Conservation (phyloP, 2,797 vertebrate genomes). For the Oreochromis grahami region DNA sequence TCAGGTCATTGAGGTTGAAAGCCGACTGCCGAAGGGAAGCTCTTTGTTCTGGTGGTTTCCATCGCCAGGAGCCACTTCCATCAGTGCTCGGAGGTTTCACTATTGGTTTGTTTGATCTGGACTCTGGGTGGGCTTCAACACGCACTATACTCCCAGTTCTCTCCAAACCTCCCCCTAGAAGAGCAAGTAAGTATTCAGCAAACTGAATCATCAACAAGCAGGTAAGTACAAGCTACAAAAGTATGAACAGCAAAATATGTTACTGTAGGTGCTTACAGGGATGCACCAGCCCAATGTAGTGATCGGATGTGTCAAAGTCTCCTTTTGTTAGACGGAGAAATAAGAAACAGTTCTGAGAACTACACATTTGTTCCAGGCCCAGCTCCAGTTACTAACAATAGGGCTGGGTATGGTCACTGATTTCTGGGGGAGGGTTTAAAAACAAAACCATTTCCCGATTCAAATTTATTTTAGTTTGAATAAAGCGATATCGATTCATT, state of each 20-base stretch:
- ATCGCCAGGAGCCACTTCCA: conserved; percentile 92
- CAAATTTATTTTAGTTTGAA: background rate
- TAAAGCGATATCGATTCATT: background rate
- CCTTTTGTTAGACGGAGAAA: background rate
- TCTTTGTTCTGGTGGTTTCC: conserved; percentile 87
- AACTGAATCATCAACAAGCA: background rate
- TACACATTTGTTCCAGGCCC: background rate
- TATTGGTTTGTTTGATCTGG: conserved; percentile 78
- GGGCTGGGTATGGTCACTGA: background rate
- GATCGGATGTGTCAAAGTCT: background rate
- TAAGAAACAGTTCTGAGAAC: background rate
- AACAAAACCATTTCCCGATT: background rate
- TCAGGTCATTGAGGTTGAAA: conserved; percentile 88
- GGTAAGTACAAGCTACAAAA: background rate
- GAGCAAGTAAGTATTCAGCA: background rate
- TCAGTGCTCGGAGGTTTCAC: conserved; percentile 89
- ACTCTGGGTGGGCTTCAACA: conserved; percentile 91
- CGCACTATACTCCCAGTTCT: conserved; percentile 81
- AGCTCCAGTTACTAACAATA: background rate
- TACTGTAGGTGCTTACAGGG: background rate
- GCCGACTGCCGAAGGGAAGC: conserved; percentile 83
- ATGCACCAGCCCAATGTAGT: background rate
- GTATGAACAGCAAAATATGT: background rate
- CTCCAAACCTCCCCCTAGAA: conserved; percentile 57
- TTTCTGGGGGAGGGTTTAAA: background rate